These are phyloP conservation scores for Petrosia ficiformis DNA, from an alignment of 37 sponge, comb jelly and placozoan species.

Conservation along the genomic window DNA sequence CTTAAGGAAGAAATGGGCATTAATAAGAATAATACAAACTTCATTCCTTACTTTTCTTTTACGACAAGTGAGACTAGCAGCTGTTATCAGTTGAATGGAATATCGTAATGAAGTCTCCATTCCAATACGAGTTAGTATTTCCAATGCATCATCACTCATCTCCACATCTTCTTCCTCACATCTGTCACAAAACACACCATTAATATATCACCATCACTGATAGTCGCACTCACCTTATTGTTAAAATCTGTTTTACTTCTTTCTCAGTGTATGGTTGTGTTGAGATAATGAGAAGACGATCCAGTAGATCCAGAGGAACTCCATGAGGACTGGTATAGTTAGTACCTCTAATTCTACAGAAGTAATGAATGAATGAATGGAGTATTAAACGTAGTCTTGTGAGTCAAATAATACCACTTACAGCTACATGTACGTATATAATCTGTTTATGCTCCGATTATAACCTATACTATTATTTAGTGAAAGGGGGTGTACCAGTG, in stretches of 20 bases:
- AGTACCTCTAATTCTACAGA: constrained; percentile 95
- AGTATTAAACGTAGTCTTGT: too few relatives aligned
- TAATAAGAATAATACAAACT: neutral
- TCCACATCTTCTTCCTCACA: constrained; percentile 99
- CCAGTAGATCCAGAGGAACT: constrained; percentile 94
- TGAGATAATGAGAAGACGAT: constrained; percentile 92
- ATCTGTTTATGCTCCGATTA: too few relatives aligned
- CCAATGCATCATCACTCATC: constrained; percentile 92
- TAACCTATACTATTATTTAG: too few relatives aligned
- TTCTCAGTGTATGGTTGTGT: constrained; percentile 93
- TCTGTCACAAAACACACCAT: constrained; percentile 32
- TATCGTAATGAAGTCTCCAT: constrained; percentile 94
- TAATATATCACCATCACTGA: too few relatives aligned
- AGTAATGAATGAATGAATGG: too few relatives aligned
- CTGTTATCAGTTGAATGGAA: constrained; percentile 97
- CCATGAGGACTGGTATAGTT: constrained; percentile 95
- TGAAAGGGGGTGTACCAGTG: too few relatives aligned
- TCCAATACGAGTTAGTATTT: constrained; percentile 89
- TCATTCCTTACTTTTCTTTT: constrained; percentile 80
- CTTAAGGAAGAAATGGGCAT: constrained; percentile 18
- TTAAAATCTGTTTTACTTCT: constrained; percentile 87
- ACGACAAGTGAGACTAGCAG: constrained; percentile 82
- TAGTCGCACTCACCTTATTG: constrained; percentile 81
- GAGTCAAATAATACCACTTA: too few relatives aligned
- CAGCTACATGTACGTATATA: too few relatives aligned